phyloP scores from a whole-genome alignment of 2,888 invertebrate genomes.

The Rosalia funebris region DNA sequence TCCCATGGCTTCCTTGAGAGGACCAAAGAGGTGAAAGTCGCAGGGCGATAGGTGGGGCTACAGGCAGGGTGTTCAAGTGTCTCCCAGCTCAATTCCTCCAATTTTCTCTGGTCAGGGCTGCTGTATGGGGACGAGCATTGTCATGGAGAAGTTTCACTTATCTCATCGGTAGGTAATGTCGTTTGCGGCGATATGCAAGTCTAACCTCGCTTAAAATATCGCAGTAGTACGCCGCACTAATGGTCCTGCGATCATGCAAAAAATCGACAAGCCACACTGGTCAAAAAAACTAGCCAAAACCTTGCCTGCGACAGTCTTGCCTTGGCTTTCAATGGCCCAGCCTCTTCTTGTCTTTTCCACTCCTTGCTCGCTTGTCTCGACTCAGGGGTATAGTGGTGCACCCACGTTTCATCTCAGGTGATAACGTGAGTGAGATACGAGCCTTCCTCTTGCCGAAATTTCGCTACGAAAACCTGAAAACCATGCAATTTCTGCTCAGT shows the following conservation, averaged over 20 bases:
- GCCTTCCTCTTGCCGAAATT: background rate
- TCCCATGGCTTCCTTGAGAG: background rate
- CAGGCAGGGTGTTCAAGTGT: background rate
- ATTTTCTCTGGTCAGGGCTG: too few relatives aligned
- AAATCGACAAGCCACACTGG: conserved; percentile 17
- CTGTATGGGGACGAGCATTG: too few relatives aligned
- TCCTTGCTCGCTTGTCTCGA: conserved; percentile 1
- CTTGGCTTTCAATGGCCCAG: background rate
- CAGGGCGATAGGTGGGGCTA: background rate
- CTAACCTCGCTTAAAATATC: background rate
- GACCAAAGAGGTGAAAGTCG: background rate
- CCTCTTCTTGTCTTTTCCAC: background rate
- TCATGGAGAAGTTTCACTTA: background rate
- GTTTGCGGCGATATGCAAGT: conserved; percentile 2
- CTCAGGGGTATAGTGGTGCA: conserved; percentile 22
- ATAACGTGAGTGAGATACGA: conserved; percentile 1
- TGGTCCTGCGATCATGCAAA: conserved; percentile 11
- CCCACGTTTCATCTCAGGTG: conserved; percentile 24
- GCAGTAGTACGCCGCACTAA: conserved; percentile 19
- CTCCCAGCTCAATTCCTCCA: background rate
- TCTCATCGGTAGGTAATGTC: background rate
- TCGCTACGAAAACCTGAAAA: background rate
- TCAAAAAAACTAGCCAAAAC: conserved; percentile 15
- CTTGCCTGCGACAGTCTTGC: conserved; percentile 1
- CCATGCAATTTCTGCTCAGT: background rate